Evolutionary conservation across 2,113 vertebrate genomes (phyloP), one percentile per base, ranked within the genome.

Genomic region (Campylomormyrus numenius): DNA sequence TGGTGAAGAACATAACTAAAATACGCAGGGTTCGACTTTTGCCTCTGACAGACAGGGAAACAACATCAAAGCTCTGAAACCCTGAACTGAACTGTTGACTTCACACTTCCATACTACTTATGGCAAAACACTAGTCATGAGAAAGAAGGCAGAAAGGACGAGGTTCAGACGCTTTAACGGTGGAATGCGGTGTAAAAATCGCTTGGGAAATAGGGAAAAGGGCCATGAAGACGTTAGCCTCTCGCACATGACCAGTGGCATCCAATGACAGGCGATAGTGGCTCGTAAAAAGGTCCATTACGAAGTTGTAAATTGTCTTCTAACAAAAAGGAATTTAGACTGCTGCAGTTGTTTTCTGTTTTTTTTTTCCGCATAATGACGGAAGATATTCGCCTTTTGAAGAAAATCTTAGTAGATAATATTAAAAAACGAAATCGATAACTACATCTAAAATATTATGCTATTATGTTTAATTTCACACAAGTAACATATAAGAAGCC

Each of bases 261-360:
- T 98, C 98, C 98, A 99, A 99, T 99, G 97, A 97, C 96, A 96
- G 96, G 95, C 97, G 95, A 97, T 97, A 96, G 95, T 97, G 96
- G 97, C 97, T 97, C 98, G 97, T 99, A 98, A 99, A 99, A 98
- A 97, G 96, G 96, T 98, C 97, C 96, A 98, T 98, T 97, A 97
- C 98, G 96, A 96, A 98, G 98, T 96, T 98, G 98, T 99, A 99
- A 99, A 99, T 99, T 98, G 97, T 98, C 97, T 97, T 97, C 97
- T 97, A 97, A 99, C 98, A 99, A 98, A 99, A 98, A 99, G 97
- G 97, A 98, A 98, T 98, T 97, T 97, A 27, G 94, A 94, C 94
- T 95, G 98, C 97, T 97, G 97, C 97, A 98, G 96, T 97, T 97
- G 97, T 96, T 96, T 95, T 96, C 95, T 95, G 96, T 96, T 93